Base-by-base conservation (phyloP, 1,140 invertebrate species). In the Eurosta solidaginis region DNA sequence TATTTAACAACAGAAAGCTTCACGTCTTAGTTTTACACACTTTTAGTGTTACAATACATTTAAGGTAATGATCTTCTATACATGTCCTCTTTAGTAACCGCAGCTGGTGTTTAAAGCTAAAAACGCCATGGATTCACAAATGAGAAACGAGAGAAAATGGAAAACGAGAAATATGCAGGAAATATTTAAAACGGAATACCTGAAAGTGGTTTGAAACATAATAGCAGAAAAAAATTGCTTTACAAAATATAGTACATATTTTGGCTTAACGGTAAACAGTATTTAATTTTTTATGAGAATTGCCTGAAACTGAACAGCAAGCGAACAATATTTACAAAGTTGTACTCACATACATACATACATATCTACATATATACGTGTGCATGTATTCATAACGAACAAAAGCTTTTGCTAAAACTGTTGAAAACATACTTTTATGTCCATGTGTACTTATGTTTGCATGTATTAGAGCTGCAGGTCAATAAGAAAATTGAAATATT, bases 281-380 rank as follows among this genome's bases (percentile, higher is more conserved):
- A 42, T 40, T 68, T 29, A 68, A 68, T 68, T 42, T 68, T 68
- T 68, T 68, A 68, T 68, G 40, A 68, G 54, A n/a, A 4, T 59
- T 36, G 14, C 27, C 29, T 10, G 54, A n/a, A 40, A 7, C 5
- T 6, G 6, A 63, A n/a, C 29, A 7, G 17, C 25, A 40, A n/a
- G n/a, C n/a, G n/a, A n/a, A n/a, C n/a, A n/a, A n/a, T n/a, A n/a
- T n/a, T n/a, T n/a, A n/a, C n/a, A n/a, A n/a, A n/a, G n/a, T n/a
- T 47, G 45, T n/a, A 47, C n/a, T 3, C 14, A 47, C 45, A 9
- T 12, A 12, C 45, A 14, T 2, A 47, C 2, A 3, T 47, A 47
- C n/a, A 12, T 47, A 47, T 14, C 3, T 47, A 2, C 33, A 33
- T n/a, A n/a, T 36, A 22, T n/a, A 27, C n/a, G 29, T 5, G 25